Evolutionary conservation across 2,888 invertebrate genomes (phyloP).

Genomic region (Parnassius mnemosyne): DNA sequence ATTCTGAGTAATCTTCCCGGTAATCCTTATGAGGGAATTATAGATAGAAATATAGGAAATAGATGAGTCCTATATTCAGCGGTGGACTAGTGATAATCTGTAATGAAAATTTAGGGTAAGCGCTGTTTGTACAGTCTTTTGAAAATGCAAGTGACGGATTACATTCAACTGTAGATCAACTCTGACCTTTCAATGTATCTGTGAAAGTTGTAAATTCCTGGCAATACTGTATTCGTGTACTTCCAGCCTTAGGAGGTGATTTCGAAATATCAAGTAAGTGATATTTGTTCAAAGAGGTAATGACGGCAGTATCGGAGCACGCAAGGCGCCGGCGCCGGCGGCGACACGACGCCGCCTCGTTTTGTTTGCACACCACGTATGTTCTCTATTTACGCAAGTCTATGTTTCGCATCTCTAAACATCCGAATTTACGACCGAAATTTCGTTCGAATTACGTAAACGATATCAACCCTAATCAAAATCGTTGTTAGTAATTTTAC

Average conservation of each 20-base stretch:
- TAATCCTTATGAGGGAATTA: too few species aligned
- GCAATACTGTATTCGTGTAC: neutral
- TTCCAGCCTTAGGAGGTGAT: slow-evolving; percentile 8
- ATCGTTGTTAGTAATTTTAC: too few species aligned
- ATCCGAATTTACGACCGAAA: slow-evolving; percentile 43
- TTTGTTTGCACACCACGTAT: slow-evolving; percentile 67
- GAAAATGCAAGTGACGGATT: neutral
- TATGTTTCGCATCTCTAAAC: slow-evolving; percentile 61
- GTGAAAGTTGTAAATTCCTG: slow-evolving; percentile 6
- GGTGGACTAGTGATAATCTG: too few species aligned
- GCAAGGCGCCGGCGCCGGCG: slow-evolving; percentile 36
- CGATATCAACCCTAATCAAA: too few species aligned
- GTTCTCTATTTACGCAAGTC: slow-evolving; percentile 70
- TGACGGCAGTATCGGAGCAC: slow-evolving; percentile 19
- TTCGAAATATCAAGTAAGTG: slow-evolving; percentile 15
- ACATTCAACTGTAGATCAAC: slow-evolving; percentile 8
- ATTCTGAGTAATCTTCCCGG: too few species aligned
- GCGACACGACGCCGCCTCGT: slow-evolving; percentile 59
- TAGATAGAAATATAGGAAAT: too few species aligned
- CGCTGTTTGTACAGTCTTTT: too few species aligned
- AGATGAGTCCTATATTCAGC: too few species aligned
- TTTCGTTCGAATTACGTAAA: too few species aligned
- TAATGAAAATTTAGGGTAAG: too few species aligned
- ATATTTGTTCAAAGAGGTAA: slow-evolving; percentile 24
- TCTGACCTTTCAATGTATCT: slow-evolving; percentile 1